Evolutionary conservation across 2,888 invertebrate genomes (phyloP).

Genomic region (Limnephilus lunatus): DNA sequence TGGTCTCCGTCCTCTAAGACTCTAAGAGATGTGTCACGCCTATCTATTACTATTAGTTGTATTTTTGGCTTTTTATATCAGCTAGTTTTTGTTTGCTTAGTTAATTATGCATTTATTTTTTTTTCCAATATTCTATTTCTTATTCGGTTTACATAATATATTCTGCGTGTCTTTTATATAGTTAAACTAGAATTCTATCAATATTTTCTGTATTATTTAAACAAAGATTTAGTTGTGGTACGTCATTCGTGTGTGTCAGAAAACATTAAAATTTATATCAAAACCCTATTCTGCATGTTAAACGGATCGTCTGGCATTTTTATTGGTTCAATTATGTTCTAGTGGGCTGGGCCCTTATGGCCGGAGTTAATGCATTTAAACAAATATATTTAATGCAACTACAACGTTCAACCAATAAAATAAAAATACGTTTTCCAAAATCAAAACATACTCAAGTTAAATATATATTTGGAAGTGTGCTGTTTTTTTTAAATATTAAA

Average conservation of each 20-base stretch:
- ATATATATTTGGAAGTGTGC: background rate
- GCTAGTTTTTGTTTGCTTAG: background rate
- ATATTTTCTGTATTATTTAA: too few species aligned
- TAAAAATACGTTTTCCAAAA: background rate
- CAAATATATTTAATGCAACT: background rate
- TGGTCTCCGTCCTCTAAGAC: background rate
- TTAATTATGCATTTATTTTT: background rate
- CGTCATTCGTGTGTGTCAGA: background rate
- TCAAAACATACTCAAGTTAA: background rate
- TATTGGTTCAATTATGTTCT: conserved; percentile 6
- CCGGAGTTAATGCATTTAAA: background rate
- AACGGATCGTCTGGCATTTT: background rate
- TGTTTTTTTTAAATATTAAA: background rate
- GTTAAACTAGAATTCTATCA: too few species aligned
- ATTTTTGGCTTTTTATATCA: background rate
- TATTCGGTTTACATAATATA: background rate
- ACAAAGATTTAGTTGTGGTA: background rate
- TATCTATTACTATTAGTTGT: background rate
- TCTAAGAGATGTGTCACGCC: background rate
- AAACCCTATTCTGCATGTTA: background rate
- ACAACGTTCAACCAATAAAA: background rate
- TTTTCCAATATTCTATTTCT: background rate
- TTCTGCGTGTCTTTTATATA: background rate
- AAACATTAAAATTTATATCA: background rate
- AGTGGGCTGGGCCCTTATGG: background rate